A percentile compares a stretch with the other conserved stretches of the same genome.
phyloP scores from a whole-genome alignment of 2,113 vertebrate species.

The Crotalus horridus region DNA sequence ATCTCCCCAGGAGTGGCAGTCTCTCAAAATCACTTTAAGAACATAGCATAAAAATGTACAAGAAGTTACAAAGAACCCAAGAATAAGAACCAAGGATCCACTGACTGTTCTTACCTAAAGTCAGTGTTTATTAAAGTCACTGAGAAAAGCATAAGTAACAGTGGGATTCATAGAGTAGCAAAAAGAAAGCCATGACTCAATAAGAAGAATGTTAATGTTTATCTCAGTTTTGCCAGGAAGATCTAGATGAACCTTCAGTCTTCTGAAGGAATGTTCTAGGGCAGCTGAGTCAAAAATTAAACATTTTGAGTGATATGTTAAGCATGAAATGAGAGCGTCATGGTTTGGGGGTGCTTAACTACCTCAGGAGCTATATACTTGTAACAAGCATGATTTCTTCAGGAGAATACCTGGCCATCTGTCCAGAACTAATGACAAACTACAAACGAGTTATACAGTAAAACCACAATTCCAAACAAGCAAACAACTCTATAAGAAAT shows the following conservation, averaged over 20 bases:
- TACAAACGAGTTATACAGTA: neutral
- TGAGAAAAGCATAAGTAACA: neutral
- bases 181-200: neutral
- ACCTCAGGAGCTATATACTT: neutral
- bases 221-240: neutral
- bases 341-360: neutral
- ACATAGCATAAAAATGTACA: neutral
- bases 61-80: neutral
- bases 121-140: neutral
- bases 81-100: neutral
- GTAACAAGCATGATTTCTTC: neutral
- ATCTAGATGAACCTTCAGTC: neutral
- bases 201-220: neutral
- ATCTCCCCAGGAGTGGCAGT: neutral
- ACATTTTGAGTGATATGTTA: neutral
- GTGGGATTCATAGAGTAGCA: neutral
- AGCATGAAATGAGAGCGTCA: neutral
- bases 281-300: neutral
- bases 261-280: neutral
- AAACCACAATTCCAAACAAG: neutral
- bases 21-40: neutral
- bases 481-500: neutral
- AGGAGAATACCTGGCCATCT: neutral
- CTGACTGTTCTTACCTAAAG: neutral
- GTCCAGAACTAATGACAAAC: neutral